Evolutionary conservation across 1,140 invertebrate species (phyloP).

Genomic region (Drosophila arawakana): DNA sequence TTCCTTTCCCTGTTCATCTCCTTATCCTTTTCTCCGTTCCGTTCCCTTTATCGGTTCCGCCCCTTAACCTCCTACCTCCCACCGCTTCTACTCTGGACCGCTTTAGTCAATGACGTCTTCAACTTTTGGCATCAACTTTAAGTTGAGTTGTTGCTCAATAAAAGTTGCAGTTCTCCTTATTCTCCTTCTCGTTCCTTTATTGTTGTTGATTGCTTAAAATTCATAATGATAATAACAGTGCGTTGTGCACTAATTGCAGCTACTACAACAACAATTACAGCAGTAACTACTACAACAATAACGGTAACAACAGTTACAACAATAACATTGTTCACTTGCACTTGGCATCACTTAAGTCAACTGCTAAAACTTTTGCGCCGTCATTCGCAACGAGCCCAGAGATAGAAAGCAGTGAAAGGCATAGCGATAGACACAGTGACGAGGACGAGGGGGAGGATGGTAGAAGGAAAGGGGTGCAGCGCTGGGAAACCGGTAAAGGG

Average conservation of each 20-base stretch:
- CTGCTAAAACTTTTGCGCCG: constrained; percentile 49
- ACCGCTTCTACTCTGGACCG: no score
- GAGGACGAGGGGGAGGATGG: background rate
- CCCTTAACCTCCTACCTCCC: no score
- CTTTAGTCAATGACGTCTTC: constrained; percentile 10
- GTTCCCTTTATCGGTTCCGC: no score
- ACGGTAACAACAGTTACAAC: constrained; percentile 15
- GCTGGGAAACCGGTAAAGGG: background rate
- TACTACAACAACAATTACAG: constrained; percentile 39
- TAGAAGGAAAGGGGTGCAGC: background rate
- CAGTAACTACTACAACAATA: background rate
- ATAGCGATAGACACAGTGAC: background rate
- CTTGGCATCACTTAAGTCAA: constrained; percentile 60
- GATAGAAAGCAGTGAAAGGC: constrained; percentile 30
- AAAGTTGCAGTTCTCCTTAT: constrained; percentile 34
- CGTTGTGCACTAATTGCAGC: constrained; percentile 76
- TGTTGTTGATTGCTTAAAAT: constrained; percentile 75
- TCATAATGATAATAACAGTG: constrained; percentile 81
- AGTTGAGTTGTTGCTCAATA: constrained; percentile 71
- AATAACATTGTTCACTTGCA: constrained; percentile 71
- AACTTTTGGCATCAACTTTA: constrained; percentile 55
- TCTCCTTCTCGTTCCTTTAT: background rate
- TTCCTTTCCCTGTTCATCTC: no score
- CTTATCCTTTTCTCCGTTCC: no score
- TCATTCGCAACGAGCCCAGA: constrained; percentile 43